Evolutionary conservation across 2,888 invertebrate species (phyloP).

Genomic region (Philaethria dido): DNA sequence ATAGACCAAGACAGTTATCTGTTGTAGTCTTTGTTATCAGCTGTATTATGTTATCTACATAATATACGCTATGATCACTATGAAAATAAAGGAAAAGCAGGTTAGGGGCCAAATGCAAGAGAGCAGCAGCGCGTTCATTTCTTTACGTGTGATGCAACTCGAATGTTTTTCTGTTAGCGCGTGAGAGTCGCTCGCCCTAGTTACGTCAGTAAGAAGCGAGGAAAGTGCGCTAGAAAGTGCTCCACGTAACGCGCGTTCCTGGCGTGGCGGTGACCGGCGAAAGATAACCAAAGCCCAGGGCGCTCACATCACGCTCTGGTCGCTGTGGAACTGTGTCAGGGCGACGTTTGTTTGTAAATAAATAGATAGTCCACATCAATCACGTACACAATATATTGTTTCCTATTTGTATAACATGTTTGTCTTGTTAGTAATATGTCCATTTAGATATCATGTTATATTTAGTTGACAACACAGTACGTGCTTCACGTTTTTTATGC

Average conservation of each 20-base stretch:
- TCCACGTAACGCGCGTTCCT: slow-evolving; percentile 66
- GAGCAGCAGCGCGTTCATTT: slow-evolving; percentile 62
- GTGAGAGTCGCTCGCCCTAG: slow-evolving; percentile 77
- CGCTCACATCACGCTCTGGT: slow-evolving; percentile 39
- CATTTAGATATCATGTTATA: slow-evolving; percentile 6
- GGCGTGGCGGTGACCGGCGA: slow-evolving; percentile 26
- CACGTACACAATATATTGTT: slow-evolving; percentile 57
- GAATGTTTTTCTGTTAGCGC: slow-evolving; percentile 74
- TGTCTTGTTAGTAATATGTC: slow-evolving; percentile 30
- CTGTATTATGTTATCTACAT: background rate
- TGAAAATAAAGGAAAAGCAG: slow-evolving; percentile 27
- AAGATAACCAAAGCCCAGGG: slow-evolving; percentile 47
- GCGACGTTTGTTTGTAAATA: slow-evolving; percentile 78
- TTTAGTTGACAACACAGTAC: background rate
- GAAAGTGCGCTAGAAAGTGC: slow-evolving; percentile 81
- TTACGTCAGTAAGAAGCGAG: slow-evolving; percentile 80
- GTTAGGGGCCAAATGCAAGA: no score
- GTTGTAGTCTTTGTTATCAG: background rate
- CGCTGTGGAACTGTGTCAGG: slow-evolving; percentile 68
- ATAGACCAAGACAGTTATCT: slow-evolving; percentile 6
- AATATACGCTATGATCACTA: background rate
- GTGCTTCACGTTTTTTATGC: background rate
- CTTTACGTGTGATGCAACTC: slow-evolving; percentile 79
- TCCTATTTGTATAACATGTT: slow-evolving; percentile 48
- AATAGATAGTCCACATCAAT: slow-evolving; percentile 53